These are phyloP conservation scores for Bostrychus sinensis DNA, from an alignment of 2,113 vertebrate species.

Conservation along the genomic window DNA sequence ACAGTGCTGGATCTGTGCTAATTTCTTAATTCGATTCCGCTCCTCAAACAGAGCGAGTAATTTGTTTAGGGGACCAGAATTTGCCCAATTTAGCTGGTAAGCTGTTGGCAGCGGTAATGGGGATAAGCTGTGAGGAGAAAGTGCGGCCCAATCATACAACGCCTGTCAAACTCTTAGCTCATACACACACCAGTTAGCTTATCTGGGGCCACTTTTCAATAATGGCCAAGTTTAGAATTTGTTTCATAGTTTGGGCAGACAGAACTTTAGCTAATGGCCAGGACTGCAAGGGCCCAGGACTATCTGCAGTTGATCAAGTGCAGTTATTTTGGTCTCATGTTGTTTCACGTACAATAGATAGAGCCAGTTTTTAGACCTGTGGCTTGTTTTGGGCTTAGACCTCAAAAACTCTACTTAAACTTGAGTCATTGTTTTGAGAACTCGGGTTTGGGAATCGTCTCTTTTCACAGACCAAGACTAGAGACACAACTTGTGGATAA, in stretches of 20 bases:
- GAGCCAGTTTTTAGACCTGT: no score
- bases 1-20: constrained; percentile 61
- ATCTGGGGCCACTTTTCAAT: constrained; percentile 1
- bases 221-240: constrained; percentile 6
- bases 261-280: background rate
- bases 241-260: background rate
- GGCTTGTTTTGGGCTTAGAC: no score
- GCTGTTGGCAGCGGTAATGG: constrained; percentile 72
- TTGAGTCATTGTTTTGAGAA: no score
- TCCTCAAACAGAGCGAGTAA: constrained; percentile 79
- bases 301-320: background rate
- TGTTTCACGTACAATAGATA: no score
- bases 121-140: constrained; percentile 70
- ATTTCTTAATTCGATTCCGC: constrained; percentile 76
- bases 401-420: no score
- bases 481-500: no score
- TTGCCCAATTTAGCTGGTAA: constrained; percentile 75
- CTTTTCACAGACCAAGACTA: no score
- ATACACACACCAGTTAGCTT: constrained; percentile 8
- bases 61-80: constrained; percentile 78
- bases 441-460: no score
- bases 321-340: background rate
- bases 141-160: constrained; percentile 58
- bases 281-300: background rate
- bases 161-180: constrained; percentile 44